These are phyloP conservation scores for Cosmopolites sordidus DNA, from an alignment of 2,888 invertebrate genomes.

Conservation along the genomic window DNA sequence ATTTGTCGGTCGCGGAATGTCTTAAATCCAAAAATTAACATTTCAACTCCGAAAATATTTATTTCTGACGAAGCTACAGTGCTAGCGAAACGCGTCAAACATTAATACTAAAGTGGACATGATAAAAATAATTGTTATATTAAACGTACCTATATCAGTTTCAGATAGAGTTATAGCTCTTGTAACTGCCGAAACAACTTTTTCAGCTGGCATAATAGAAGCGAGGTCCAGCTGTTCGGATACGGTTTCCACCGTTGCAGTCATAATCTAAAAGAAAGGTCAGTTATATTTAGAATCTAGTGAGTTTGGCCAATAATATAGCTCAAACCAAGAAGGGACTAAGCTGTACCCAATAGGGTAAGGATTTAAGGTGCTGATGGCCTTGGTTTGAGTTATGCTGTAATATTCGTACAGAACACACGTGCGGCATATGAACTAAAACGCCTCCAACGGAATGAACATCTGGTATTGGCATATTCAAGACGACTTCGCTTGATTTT, in stretches of 20 bases:
- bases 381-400: constrained; percentile 26
- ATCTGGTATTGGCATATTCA: constrained; percentile 65
- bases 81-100: too few relatives aligned
- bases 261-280: constrained; percentile 71
- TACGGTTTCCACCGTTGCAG: constrained; percentile 92
- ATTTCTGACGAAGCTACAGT: too few relatives aligned
- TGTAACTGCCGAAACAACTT: constrained; percentile 74
- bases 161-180: constrained; percentile 84
- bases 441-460: constrained; percentile 78
- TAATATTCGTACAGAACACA: constrained; percentile 59
- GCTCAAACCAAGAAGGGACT: constrained; percentile 24
- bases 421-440: constrained; percentile 89
- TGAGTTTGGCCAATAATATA: constrained; percentile 6
- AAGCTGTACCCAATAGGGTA: constrained; percentile 27
- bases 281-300: constrained; percentile 10
- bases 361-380: constrained; percentile 24
- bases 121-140: too few relatives aligned
- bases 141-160: constrained; percentile 82
- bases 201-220: constrained; percentile 75
- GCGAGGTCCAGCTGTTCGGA: constrained; percentile 87
- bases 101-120: too few relatives aligned
- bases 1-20: too few relatives aligned
- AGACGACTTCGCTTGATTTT: constrained; percentile 59
- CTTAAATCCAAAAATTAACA: too few relatives aligned
- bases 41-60: too few relatives aligned